Conservation (phyloP, 37 sponge, comb jelly and placozoan genomes). For the Axinella damicornis region DNA sequence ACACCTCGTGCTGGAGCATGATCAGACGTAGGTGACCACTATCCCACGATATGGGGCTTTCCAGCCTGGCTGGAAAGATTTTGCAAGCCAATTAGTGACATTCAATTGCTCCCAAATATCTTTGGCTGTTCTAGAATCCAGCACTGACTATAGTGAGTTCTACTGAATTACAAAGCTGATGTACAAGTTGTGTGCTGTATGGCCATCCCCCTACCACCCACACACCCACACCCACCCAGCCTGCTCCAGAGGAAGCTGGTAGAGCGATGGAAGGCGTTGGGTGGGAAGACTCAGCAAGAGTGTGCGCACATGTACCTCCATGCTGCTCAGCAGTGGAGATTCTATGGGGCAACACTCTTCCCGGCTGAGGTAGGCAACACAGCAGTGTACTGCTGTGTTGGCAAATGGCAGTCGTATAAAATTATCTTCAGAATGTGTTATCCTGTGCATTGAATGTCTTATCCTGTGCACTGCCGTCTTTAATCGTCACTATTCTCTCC, state of each 20-base stretch:
- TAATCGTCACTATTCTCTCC: too few species aligned
- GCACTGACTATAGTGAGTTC: too few species aligned
- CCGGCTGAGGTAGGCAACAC: slow-evolving; percentile 53
- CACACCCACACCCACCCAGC: slow-evolving; percentile 3
- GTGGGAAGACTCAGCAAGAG: slow-evolving; percentile 14
- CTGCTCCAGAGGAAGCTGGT: slow-evolving; percentile 27
- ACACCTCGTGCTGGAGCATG: slow-evolving; percentile 43
- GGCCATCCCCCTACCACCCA: background rate
- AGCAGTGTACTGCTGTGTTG: too few species aligned
- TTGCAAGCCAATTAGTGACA: too few species aligned
- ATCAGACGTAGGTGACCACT: slow-evolving; percentile 10
- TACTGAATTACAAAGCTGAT: too few species aligned
- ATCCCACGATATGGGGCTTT: background rate
- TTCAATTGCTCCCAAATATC: too few species aligned
- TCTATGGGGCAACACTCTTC: slow-evolving; percentile 54
- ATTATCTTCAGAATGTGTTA: too few species aligned
- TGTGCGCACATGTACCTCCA: slow-evolving; percentile 40
- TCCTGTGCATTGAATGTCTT: too few species aligned
- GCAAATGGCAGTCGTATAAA: too few species aligned
- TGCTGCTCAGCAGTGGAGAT: slow-evolving; percentile 36
- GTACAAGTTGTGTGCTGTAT: background rate
- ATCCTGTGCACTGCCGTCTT: too few species aligned
- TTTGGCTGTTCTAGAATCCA: too few species aligned
- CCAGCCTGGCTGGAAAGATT: too few species aligned
- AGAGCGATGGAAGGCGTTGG: slow-evolving; percentile 40